Conservation (phyloP, 2,888 invertebrate species). For the Tholera decimalis region DNA sequence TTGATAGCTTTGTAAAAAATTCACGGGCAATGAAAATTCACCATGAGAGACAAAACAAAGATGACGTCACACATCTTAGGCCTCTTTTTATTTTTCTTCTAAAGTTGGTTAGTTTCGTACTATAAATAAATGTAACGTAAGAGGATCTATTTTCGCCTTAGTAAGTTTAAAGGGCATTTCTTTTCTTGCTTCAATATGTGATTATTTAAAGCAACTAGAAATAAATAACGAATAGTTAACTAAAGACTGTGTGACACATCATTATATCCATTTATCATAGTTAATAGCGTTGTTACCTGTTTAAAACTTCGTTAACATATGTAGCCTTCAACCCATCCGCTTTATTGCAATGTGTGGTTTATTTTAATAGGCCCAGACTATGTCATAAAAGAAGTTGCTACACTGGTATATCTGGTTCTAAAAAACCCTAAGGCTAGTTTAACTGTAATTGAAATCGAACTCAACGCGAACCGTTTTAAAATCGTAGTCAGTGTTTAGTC, state of each 20-base stretch:
- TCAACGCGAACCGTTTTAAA: slow-evolving; percentile 1
- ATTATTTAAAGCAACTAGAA: neutral
- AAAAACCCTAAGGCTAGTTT: neutral
- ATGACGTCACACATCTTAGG: slow-evolving; percentile 10
- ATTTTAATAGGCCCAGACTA: neutral
- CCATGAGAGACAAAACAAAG: slow-evolving; percentile 10
- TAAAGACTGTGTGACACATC: neutral
- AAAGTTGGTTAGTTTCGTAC: neutral
- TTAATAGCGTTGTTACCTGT: neutral
- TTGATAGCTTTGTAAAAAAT: slow-evolving; percentile 36
- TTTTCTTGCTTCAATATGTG: neutral
- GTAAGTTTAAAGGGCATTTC: neutral
- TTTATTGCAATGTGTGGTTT: slow-evolving; percentile 6
- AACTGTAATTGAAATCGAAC: slow-evolving; percentile 12
- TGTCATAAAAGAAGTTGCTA: slow-evolving; percentile 7
- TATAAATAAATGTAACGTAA: slow-evolving; percentile 10
- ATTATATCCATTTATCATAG: neutral
- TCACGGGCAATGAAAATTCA: slow-evolving; percentile 4
- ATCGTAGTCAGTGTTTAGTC: neutral
- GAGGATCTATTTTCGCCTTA: slow-evolving; percentile 6
- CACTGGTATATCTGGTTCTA: slow-evolving; percentile 9
- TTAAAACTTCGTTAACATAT: neutral
- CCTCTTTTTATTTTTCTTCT: slow-evolving; percentile 8
- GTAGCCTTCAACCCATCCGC: neutral
- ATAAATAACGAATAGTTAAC: neutral